Evolutionary conservation across 2,113 vertebrate genomes (phyloP), one percentile per base, ranked within the genome.

Genomic region (Passer domesticus): DNA sequence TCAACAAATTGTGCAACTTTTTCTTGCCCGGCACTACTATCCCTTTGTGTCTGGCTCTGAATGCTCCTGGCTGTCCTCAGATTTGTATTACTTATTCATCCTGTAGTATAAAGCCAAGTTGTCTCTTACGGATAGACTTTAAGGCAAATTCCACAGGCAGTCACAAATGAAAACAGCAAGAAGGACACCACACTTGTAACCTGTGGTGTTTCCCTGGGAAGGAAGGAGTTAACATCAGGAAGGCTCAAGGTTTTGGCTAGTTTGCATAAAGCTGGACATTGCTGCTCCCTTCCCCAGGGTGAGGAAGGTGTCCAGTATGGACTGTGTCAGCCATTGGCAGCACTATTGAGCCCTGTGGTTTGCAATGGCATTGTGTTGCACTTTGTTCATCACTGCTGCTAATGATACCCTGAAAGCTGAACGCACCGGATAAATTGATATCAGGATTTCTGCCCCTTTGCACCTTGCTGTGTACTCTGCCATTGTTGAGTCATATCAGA

Each of bases 371-470:
- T 83, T 59, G 41, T 31, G 43, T 22, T 95, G 82, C 79, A 60
- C 67, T 81, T 90, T 62, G 56, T 64, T 64, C 73, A 18, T 75
- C 3, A 0, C 13, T 33, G 37, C 13, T 67, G 55, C 13, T 59
- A 55, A 52, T 27, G 17, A 33, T 55, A 39, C 52, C 68, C 35
- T 66, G 67, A 92, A 93, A 90, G 64, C 35, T 60, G 69, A 86
- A 85, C 0, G 0, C 44, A 33, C 33, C 0, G 0, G 33, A 68
- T 60, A 67, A 82, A 44, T 15, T 41, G 23, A 4, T 90, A 58
- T 7, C 64, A 89, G 52, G 22, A 78, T 50, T 93, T 92, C 56
- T 86, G 47, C 52, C 85, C 64, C 41, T 82, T 92, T 83, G 63
- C 37, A 67, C 75, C 81, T 80, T 60, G 37, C 33, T 75, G 43